Conservation (phyloP, 2,113 vertebrate genomes). For the Aphyosemion australe region DNA sequence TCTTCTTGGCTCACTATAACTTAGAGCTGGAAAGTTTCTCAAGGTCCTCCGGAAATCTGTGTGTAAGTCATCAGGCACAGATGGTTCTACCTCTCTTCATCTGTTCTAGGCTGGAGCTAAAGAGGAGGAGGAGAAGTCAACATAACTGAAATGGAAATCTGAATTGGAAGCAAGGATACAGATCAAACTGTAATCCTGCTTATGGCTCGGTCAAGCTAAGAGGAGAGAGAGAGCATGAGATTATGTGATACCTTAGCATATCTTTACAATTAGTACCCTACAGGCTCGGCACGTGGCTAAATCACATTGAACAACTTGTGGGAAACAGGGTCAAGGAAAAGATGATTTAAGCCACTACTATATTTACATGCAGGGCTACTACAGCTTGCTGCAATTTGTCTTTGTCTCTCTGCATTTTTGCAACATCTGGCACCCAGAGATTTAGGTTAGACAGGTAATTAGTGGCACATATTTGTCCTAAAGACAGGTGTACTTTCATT, state of each 20-base stretch:
- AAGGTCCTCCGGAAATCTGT: slow-evolving; percentile 84
- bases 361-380: slow-evolving; percentile 79
- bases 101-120: slow-evolving; percentile 70
- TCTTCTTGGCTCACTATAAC: slow-evolving; percentile 72
- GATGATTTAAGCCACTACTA: slow-evolving; percentile 82
- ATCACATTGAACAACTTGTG: slow-evolving; percentile 78
- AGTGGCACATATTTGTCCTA: slow-evolving; percentile 83
- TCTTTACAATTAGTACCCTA: slow-evolving; percentile 79
- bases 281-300: slow-evolving; percentile 56
- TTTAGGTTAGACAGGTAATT: slow-evolving; percentile 88
- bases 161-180: slow-evolving; percentile 74
- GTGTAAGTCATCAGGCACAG: slow-evolving; percentile 82
- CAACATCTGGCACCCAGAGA: slow-evolving; percentile 85
- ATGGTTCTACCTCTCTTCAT: slow-evolving; percentile 49
- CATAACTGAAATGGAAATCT: slow-evolving; percentile 79
- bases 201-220: slow-evolving; percentile 65
- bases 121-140: slow-evolving; percentile 41
- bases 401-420: slow-evolving; percentile 81
- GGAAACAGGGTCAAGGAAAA: slow-evolving; percentile 84
- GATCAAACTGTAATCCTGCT: slow-evolving; percentile 79
- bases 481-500: slow-evolving; percentile 86
- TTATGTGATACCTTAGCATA: slow-evolving; percentile 72
- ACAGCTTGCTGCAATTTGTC: slow-evolving; percentile 78
- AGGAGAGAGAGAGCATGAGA: slow-evolving; percentile 49
- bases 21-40: slow-evolving; percentile 86